A percentile compares a stretch with the other conserved stretches of the same genome.
Evolutionary conservation across 2,888 invertebrate genomes (phyloP).

Genomic region (Odiellus spinosus): DNA sequence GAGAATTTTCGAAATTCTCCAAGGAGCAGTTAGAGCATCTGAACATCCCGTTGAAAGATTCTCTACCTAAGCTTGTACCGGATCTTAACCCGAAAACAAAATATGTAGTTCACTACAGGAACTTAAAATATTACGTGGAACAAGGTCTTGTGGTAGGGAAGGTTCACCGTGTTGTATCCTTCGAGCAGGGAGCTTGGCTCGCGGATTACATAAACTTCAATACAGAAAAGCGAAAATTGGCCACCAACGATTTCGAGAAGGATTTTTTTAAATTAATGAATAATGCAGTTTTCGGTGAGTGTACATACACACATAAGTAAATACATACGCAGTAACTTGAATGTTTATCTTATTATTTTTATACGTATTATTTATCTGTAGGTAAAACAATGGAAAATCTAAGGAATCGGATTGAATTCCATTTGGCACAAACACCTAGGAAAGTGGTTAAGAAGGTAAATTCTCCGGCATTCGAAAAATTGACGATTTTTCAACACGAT

Average conservation of each 20-base stretch:
- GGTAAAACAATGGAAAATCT: conserved; percentile 25
- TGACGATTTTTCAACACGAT: too few species aligned
- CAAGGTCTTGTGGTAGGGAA: conserved; percentile 21
- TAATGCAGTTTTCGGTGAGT: conserved; percentile 23
- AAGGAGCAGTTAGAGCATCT: too few species aligned
- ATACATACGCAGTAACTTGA: too few species aligned
- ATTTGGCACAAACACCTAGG: conserved; percentile 11
- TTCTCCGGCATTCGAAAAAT: not conserved
- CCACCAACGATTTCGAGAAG: conserved; percentile 22
- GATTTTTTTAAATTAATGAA: conserved; percentile 27
- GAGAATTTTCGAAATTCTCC: too few species aligned
- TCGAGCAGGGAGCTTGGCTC: conserved; percentile 21
- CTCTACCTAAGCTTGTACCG: too few species aligned
- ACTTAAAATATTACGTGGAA: conserved; percentile 23
- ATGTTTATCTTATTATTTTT: too few species aligned
- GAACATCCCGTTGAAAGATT: too few species aligned
- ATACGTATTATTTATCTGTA: too few species aligned
- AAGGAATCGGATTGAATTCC: conserved; percentile 22
- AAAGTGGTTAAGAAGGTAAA: not conserved
- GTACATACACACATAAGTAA: too few species aligned
- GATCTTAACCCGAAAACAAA: conserved; percentile 9
- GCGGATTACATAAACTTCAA: conserved; percentile 20
- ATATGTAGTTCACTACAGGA: conserved; percentile 27
- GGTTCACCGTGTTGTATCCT: conserved; percentile 25
- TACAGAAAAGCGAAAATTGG: conserved; percentile 16